Percentiles rank a stretch among this genome's conserved stretches.
Evolutionary conservation across 1,140 invertebrate genomes (phyloP).

Genomic region (Heliothis subflexa): DNA sequence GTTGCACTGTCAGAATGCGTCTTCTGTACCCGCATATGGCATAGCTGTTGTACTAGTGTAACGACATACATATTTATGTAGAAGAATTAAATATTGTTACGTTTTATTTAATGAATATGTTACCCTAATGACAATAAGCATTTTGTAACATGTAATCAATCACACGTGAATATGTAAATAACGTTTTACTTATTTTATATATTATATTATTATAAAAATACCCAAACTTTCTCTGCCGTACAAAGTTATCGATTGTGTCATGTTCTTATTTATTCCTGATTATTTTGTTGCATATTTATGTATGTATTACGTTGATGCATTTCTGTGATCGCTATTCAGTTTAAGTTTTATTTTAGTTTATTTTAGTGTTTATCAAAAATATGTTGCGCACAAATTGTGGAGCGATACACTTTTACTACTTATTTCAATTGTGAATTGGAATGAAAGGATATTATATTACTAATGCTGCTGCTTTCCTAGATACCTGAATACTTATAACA

Average conservation of each 20-base stretch:
- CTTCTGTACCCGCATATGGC: conserved; percentile 18
- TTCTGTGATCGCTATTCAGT: conserved; percentile 79
- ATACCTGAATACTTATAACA: conserved; percentile 34
- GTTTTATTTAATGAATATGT: conserved; percentile 53
- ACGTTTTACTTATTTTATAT: conserved; percentile 46
- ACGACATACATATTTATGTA: conserved; percentile 50
- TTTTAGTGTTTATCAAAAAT: conserved; percentile 51
- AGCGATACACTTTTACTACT: conserved; percentile 12
- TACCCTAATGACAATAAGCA: conserved; percentile 80
- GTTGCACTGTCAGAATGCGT: background rate
- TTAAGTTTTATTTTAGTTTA: conserved; percentile 66
- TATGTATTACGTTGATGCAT: conserved; percentile 76
- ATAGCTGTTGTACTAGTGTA: conserved; percentile 46
- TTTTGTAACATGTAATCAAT: conserved; percentile 74
- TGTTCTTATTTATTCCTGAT: conserved; percentile 58
- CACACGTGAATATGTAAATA: conserved; percentile 68
- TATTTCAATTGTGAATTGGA: conserved; percentile 41
- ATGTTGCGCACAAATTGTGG: conserved; percentile 66
- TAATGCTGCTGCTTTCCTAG: conserved; percentile 16
- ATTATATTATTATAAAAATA: conserved; percentile 16
- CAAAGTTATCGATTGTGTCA: conserved; percentile 56
- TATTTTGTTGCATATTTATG: conserved; percentile 64
- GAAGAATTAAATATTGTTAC: conserved; percentile 31
- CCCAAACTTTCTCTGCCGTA: conserved; percentile 60
- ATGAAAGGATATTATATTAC: conserved; percentile 30